Conservation (phyloP, 2,888 invertebrate genomes). For the Heliconius ismenius region DNA sequence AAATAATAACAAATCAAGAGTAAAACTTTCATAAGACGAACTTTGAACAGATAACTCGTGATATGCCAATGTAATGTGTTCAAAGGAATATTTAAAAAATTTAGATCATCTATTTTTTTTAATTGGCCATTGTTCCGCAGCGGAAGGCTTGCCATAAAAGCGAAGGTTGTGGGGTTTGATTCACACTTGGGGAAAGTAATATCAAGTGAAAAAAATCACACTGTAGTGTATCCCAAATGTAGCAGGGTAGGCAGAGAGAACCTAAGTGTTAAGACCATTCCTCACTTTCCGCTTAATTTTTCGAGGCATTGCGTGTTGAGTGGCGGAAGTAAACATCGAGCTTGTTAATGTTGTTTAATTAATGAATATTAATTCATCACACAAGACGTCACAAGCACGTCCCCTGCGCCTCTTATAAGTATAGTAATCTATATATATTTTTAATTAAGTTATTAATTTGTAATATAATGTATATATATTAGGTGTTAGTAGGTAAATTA, state of each 20-base stretch:
- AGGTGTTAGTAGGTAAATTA: too few relatives aligned
- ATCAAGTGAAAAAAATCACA: too few relatives aligned
- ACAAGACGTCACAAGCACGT: too few relatives aligned
- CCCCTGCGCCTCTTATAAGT: too few relatives aligned
- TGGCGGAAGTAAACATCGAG: not conserved
- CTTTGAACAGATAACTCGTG: slow-evolving; percentile 2
- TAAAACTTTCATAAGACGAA: slow-evolving; percentile 3
- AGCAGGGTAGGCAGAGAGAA: not conserved
- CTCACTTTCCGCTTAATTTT: not conserved
- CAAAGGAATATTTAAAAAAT: not conserved
- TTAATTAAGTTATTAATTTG: too few relatives aligned
- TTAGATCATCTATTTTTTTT: not conserved
- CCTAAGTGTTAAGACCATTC: not conserved
- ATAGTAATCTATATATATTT: too few relatives aligned
- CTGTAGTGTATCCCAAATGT: not conserved
- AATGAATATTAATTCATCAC: too few relatives aligned
- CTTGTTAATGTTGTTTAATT: too few relatives aligned
- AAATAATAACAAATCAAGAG: slow-evolving; percentile 1
- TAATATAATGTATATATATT: too few relatives aligned
- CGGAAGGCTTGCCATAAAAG: not conserved
- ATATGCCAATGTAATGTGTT: slow-evolving; percentile 3
- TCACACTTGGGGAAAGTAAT: too few relatives aligned
- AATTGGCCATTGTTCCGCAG: not conserved
- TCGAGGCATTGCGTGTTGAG: not conserved
- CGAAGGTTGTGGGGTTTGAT: too few relatives aligned